Conservation (phyloP, 2,888 invertebrate genomes). For the Dione vanillae region DNA sequence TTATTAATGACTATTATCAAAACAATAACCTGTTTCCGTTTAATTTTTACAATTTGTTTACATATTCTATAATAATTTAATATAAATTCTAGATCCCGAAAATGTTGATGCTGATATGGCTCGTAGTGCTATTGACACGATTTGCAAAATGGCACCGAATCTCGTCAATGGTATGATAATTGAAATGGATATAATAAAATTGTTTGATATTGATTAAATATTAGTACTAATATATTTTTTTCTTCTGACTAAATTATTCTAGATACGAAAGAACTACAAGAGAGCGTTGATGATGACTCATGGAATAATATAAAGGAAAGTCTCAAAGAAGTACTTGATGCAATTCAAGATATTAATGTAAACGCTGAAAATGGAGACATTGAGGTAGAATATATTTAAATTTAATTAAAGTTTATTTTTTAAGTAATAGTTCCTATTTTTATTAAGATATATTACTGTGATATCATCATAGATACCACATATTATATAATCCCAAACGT, state of each 20-base stretch:
- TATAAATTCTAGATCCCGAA: conserved; percentile 37
- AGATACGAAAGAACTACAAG: conserved; percentile 53
- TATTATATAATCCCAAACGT: too few species aligned
- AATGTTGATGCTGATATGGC: conserved; percentile 41
- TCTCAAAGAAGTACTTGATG: conserved; percentile 52
- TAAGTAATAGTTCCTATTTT: too few species aligned
- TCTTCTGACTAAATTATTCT: conserved; percentile 29
- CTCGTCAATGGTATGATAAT: conserved; percentile 42
- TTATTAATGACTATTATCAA: too few species aligned
- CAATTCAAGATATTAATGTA: conserved; percentile 50
- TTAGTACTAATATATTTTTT: too few species aligned
- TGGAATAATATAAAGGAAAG: conserved; percentile 52
- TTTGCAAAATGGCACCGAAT: conserved; percentile 43
- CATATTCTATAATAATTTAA: background rate
- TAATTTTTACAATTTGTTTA: background rate
- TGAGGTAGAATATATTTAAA: conserved; percentile 40
- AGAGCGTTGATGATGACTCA: conserved; percentile 46
- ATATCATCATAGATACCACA: too few species aligned
- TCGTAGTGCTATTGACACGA: conserved; percentile 33
- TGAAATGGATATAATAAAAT: background rate
- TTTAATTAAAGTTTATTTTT: too few species aligned
- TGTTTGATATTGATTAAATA: background rate
- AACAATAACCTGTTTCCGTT: too few species aligned
- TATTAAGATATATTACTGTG: too few species aligned
- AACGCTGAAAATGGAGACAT: conserved; percentile 42